Evolutionary conservation across 2,113 vertebrate genomes (phyloP).

Genomic region (Verasper variegatus): DNA sequence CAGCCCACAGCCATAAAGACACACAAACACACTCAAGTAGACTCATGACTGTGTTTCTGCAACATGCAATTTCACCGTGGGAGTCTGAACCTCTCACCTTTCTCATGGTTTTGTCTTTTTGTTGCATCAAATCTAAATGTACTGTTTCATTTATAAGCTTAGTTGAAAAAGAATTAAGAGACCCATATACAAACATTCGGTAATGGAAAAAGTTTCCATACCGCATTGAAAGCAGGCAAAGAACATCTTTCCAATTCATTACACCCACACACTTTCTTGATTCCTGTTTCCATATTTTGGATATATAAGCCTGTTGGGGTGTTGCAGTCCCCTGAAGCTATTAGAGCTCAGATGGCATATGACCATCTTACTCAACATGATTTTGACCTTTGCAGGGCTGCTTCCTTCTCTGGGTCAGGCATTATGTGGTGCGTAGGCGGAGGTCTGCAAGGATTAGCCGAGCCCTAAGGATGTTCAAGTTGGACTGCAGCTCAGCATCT

Average conservation of each 20-base stretch:
- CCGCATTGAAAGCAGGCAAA: slow-evolving; percentile 22
- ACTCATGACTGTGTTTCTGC: no score
- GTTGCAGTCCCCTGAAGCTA: background rate
- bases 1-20: background rate
- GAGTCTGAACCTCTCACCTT: background rate
- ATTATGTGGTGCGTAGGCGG: background rate
- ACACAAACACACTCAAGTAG: no score
- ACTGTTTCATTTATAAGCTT: slow-evolving; percentile 3
- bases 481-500: slow-evolving; percentile 20
- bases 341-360: background rate
- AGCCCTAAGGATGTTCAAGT: slow-evolving; percentile 14
- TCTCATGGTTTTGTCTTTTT: background rate
- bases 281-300: background rate
- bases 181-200: background rate
- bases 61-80: no score
- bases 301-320: background rate
- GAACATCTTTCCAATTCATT: slow-evolving; percentile 30
- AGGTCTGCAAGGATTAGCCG: background rate
- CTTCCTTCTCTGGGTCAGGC: background rate
- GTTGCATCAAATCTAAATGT: background rate
- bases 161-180: background rate
- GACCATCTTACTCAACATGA: background rate
- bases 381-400: background rate
- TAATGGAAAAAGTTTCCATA: slow-evolving; percentile 1
- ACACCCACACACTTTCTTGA: slow-evolving; percentile 26